phyloP scores from a whole-genome alignment of 1,140 invertebrate species.

The Choristoneura fumiferana region DNA sequence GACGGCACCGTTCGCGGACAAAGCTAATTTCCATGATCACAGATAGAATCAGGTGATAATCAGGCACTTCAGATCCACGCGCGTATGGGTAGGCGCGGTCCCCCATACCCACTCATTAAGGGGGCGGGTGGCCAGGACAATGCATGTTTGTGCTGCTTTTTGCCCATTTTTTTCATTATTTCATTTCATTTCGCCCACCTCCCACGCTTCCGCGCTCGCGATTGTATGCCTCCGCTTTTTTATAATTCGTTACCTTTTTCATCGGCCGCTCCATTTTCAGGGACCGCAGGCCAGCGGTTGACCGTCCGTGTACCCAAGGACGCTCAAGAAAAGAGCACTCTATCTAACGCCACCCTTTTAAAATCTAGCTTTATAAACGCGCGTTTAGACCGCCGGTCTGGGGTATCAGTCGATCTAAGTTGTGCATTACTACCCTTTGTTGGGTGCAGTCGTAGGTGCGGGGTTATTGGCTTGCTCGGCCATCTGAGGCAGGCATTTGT shows the following conservation, averaged over 20 bases:
- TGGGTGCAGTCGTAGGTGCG: slow-evolving; percentile 56
- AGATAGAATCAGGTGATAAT: slow-evolving; percentile 75
- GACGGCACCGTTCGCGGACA: background rate
- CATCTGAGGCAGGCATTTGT: slow-evolving; percentile 18
- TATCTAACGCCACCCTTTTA: too few relatives aligned
- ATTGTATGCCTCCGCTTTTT: slow-evolving; percentile 75
- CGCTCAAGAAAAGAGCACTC: background rate
- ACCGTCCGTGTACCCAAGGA: background rate
- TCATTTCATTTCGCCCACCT: slow-evolving; percentile 77
- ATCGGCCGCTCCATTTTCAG: slow-evolving; percentile 77
- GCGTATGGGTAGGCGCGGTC: slow-evolving; percentile 31
- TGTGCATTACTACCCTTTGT: slow-evolving; percentile 58
- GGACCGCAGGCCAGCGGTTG: slow-evolving; percentile 47
- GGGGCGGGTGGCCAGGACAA: slow-evolving; percentile 62
- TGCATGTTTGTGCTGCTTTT: slow-evolving; percentile 78
- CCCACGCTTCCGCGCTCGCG: slow-evolving; percentile 72
- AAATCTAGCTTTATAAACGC: too few relatives aligned
- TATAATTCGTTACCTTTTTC: slow-evolving; percentile 79
- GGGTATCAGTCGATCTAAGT: slow-evolving; percentile 47
- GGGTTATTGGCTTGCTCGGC: slow-evolving; percentile 39
- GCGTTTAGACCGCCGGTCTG: too few relatives aligned
- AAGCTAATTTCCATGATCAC: slow-evolving; percentile 14
- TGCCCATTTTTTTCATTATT: slow-evolving; percentile 78
- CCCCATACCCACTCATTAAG: slow-evolving; percentile 62
- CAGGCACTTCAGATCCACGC: slow-evolving; percentile 64